Conservation (phyloP, 2,113 vertebrate genomes). For the Silurus glanis region DNA sequence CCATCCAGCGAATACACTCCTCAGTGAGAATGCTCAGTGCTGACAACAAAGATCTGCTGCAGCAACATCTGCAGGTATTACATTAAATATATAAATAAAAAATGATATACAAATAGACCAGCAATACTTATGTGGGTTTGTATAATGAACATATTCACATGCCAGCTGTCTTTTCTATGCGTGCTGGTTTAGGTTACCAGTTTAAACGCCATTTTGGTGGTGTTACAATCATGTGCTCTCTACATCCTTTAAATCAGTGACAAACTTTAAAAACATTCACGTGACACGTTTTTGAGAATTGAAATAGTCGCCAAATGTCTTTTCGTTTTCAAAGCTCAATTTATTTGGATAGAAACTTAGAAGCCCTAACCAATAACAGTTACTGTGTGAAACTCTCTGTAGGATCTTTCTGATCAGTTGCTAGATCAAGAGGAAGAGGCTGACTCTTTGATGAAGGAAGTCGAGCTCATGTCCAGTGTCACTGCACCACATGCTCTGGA, state of each 20-base stretch:
- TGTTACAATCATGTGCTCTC: too few relatives aligned
- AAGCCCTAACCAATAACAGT: not conserved
- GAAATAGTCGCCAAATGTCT: not conserved
- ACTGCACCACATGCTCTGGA: conserved; percentile 78
- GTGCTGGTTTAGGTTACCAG: too few relatives aligned
- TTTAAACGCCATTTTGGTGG: too few relatives aligned
- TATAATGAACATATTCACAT: too few relatives aligned
- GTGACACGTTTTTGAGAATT: not conserved
- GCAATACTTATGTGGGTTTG: too few relatives aligned
- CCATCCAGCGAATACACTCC: conserved; percentile 62
- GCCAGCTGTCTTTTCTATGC: too few relatives aligned
- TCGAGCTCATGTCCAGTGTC: conserved; percentile 72
- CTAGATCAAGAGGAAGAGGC: conserved; percentile 80
- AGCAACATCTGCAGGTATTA: conserved; percentile 65
- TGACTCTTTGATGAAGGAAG: conserved; percentile 77
- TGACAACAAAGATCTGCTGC: conserved; percentile 43
- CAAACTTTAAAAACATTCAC: not conserved
- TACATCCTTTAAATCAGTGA: too few relatives aligned
- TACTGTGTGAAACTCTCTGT: conserved; percentile 27
- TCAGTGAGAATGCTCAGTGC: conserved; percentile 54
- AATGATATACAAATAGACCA: not conserved
- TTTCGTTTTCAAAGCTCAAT: not conserved
- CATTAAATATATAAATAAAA: too few relatives aligned
- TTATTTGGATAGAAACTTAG: not conserved
- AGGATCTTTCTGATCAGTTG: conserved; percentile 84